A percentile compares a stretch with the other conserved stretches of the same genome.
phyloP scores from a whole-genome alignment of 2,888 invertebrate genomes.

The Hetaerina titia region DNA sequence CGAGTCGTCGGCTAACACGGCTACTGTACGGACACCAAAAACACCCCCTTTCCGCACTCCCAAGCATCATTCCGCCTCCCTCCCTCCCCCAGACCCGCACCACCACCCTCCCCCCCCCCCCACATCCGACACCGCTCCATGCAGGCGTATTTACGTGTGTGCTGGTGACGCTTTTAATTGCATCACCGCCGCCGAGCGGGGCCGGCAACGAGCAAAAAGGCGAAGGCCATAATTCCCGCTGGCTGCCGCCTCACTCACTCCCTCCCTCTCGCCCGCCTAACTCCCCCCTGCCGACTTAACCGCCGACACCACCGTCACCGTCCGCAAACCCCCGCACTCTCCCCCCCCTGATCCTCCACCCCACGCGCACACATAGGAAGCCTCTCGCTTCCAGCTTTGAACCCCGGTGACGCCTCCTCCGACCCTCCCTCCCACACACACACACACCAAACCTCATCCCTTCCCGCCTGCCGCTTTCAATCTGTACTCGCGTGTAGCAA shows the following conservation, averaged over 20 bases:
- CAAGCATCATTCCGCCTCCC: neutral
- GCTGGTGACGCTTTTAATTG: conserved; percentile 58
- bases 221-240: conserved; percentile 9
- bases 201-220: neutral
- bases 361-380: neutral
- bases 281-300: neutral
- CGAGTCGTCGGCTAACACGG: conserved; percentile 40
- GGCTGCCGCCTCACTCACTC: neutral
- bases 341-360: neutral
- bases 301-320: neutral
- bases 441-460: neutral
- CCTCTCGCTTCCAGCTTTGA: neutral
- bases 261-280: neutral
- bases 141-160: neutral
- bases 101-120: neutral
- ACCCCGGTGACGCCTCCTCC: neutral
- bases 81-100: neutral
- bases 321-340: neutral
- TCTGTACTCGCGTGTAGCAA: conserved; percentile 56
- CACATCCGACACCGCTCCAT: neutral
- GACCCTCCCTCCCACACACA: neutral
- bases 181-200: conserved; percentile 24
- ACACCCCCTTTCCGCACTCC: neutral
- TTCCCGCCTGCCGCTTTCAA: conserved; percentile 12
- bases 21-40: conserved; percentile 42